Evolutionary conservation across 2,888 invertebrate species (phyloP).

Genomic region (Dascillus cervinus): DNA sequence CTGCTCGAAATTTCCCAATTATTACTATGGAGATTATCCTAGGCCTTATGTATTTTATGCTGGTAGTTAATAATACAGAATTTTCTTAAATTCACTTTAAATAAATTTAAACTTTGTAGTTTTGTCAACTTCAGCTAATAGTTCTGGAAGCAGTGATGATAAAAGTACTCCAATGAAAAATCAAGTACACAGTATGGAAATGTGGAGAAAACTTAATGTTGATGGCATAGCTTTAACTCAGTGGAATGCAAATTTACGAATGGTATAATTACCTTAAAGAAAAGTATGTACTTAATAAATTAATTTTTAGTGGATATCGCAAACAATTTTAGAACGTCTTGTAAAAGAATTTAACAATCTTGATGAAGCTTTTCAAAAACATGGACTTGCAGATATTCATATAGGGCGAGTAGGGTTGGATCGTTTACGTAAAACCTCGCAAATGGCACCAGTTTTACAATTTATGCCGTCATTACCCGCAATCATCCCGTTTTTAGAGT

Average conservation of each 20-base stretch:
- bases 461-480: constrained; percentile 52
- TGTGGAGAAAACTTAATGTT: constrained; percentile 58
- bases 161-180: constrained; percentile 41
- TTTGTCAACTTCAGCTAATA: constrained; percentile 31
- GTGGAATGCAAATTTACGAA: constrained; percentile 71
- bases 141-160: constrained; percentile 40
- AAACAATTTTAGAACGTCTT: constrained; percentile 71
- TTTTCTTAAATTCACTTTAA: too few species aligned
- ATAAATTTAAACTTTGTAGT: too few species aligned
- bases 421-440: constrained; percentile 65
- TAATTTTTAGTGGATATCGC: constrained; percentile 71
- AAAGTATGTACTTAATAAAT: constrained; percentile 4
- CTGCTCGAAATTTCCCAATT: too few species aligned
- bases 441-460: constrained; percentile 44
- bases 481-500: constrained; percentile 73
- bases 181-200: constrained; percentile 37
- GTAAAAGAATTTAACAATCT: constrained; percentile 65
- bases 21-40: too few species aligned
- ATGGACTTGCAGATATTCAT: constrained; percentile 59
- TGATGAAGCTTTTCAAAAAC: constrained; percentile 61
- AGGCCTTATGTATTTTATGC: too few species aligned
- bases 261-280: constrained; percentile 41
- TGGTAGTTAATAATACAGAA: background rate
- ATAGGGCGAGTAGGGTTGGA: constrained; percentile 65
- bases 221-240: constrained; percentile 63